phyloP scores from a whole-genome alignment of 2,888 invertebrate species.

The Blastobasis lacticolella region DNA sequence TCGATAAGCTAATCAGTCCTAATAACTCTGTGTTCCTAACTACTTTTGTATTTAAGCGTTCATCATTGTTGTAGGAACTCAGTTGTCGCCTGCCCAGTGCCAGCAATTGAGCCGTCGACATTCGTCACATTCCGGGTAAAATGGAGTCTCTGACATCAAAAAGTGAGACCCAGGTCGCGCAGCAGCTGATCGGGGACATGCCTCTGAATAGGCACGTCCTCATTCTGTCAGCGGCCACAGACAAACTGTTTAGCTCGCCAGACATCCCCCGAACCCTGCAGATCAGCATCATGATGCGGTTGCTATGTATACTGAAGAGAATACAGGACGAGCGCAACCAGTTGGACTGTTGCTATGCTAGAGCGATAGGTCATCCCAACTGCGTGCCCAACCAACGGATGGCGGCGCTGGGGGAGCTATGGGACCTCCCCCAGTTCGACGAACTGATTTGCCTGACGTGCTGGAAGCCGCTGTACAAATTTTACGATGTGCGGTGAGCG shows the following conservation, averaged over 20 bases:
- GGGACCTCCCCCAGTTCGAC: constrained; percentile 14
- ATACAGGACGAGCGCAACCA: constrained; percentile 3
- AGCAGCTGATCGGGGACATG: background rate
- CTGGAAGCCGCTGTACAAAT: background rate
- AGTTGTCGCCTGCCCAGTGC: too few species aligned
- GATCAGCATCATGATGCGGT: background rate
- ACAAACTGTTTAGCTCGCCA: background rate
- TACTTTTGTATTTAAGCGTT: too few species aligned
- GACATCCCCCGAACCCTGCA: background rate
- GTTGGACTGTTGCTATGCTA: constrained; percentile 10
- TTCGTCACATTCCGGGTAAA: background rate
- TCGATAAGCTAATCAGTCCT: too few species aligned
- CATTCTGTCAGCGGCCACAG: background rate
- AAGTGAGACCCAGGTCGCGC: background rate
- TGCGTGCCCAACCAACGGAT: background rate
- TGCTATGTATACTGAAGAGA: too few species aligned
- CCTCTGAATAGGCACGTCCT: background rate
- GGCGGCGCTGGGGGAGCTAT: constrained; percentile 10
- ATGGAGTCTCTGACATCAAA: constrained; percentile 12
- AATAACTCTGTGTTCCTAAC: too few species aligned
- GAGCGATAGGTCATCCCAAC: constrained; percentile 8
- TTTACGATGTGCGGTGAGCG: constrained; percentile 6
- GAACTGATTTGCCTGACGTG: constrained; percentile 16
- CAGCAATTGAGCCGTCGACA: too few species aligned
- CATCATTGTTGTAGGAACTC: too few species aligned